Base-by-base conservation (phyloP, 2,888 invertebrate species). In the Plebejus anna region DNA sequence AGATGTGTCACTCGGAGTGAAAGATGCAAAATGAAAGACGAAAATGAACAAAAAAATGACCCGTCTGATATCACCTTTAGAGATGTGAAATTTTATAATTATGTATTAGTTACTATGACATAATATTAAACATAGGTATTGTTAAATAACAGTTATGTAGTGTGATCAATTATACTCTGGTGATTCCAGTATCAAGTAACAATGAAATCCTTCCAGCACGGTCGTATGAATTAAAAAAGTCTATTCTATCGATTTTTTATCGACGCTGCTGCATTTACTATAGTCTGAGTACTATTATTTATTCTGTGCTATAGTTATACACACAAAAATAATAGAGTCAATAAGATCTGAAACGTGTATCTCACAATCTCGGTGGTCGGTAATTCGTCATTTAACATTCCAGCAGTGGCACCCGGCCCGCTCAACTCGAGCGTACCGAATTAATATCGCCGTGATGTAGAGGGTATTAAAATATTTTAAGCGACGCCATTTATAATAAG, bases 381-480 rank as follows among this genome's bases (percentile, higher is more conserved):
- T 92, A 92, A 93, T 93, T 92, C 92, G 92, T 94, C 94, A 93
- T 92, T 91, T 91, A 90, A 92, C 89, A 93, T 93, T 91, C 93
- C 93, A 85, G 83, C 86, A 87, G 91, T 90, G 92, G 91, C 91
- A 90, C 86, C 86, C 85, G 87, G 88, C 86, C 89, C 87, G 90
- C 84, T 89, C 91, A 86, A 88, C 92, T 92, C 91, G 87, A 90
- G 88, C 94, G 89, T 91, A 92, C 89, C 87, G 92, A 93, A 94
- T 94, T 92, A 92, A 92, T 93, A 93, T 91, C 86, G 89, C 90
- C 87, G 89, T 90, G 91, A 91, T 92, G 88, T 90, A 91, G 88
- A 89, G 88, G 90, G 90, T 91, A 94, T 93, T 94, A 93, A 93
- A 94, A 92, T 91, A 92, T 93, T 92, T 92, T 91, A 91, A 94